Percentiles rank a stretch among this genome's conserved stretches.
Evolutionary conservation across 1,140 invertebrate species (phyloP).

Genomic region (Drosophila gunungcola): DNA sequence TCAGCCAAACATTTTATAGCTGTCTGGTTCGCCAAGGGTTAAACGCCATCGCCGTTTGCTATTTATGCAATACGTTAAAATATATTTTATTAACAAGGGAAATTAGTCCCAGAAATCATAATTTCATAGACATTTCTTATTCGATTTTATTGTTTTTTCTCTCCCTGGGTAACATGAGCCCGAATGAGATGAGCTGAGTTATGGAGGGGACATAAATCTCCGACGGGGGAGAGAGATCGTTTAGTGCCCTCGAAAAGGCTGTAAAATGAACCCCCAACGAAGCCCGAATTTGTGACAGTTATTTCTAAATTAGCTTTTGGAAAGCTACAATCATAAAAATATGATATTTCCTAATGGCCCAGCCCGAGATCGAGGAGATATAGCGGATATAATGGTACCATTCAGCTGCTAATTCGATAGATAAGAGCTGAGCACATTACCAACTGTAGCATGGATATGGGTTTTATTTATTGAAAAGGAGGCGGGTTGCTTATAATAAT

Average conservation of each 20-base stretch:
- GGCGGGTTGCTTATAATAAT: constrained; percentile 67
- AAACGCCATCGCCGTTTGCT: constrained; percentile 26
- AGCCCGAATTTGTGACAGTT: constrained; percentile 69
- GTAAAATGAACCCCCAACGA: constrained; percentile 74
- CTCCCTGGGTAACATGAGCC: constrained; percentile 39
- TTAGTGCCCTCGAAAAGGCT: constrained; percentile 51
- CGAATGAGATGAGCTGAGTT: constrained; percentile 24
- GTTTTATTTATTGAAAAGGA: constrained; percentile 28
- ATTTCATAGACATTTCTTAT: constrained; percentile 64
- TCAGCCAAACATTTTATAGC: neutral
- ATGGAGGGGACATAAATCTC: constrained; percentile 44
- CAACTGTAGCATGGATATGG: constrained; percentile 10
- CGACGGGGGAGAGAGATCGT: constrained; percentile 7
- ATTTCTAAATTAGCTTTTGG: constrained; percentile 78
- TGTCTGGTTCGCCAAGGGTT: constrained; percentile 14
- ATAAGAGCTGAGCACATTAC: constrained; percentile 47
- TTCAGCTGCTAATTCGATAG: constrained; percentile 77
- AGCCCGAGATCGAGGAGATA: constrained; percentile 41
- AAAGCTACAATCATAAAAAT: constrained; percentile 68
- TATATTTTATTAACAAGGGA: constrained; percentile 77
- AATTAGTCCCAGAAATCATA: constrained; percentile 79
- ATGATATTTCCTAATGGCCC: constrained; percentile 65
- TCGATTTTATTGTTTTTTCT: constrained; percentile 59
- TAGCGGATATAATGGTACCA: constrained; percentile 56
- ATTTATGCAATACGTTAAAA: constrained; percentile 63